phyloP scores from a whole-genome alignment of 2,113 vertebrate genomes.

The Dromiciops gliroides region DNA sequence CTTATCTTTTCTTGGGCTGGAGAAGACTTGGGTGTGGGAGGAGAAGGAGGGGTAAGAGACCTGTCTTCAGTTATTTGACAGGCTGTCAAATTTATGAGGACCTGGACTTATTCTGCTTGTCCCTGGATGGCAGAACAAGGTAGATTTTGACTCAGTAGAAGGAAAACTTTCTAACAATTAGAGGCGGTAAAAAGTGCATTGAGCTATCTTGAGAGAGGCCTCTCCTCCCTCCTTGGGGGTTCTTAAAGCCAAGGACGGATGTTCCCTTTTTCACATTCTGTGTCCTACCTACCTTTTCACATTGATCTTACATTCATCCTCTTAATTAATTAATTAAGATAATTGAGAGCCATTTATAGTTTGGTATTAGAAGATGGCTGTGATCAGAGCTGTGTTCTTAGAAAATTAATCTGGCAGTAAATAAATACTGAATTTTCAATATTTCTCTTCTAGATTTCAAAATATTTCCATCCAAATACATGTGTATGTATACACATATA shows the following conservation, averaged over 20 bases:
- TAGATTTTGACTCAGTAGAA: too few relatives aligned
- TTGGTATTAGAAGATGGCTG: not conserved
- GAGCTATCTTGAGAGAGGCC: not conserved
- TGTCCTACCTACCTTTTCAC: not conserved
- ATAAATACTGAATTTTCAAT: not conserved
- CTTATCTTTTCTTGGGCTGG: not conserved
- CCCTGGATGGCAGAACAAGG: too few relatives aligned
- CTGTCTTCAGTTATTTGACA: not conserved
- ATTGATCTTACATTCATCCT: not conserved
- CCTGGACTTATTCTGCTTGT: too few relatives aligned
- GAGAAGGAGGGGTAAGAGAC: not conserved
- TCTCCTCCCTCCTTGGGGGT: not conserved
- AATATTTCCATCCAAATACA: not conserved
- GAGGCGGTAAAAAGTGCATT: too few relatives aligned
- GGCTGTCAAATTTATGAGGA: not conserved
- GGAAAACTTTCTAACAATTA: too few relatives aligned
- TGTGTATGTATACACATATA: too few relatives aligned
- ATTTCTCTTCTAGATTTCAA: not conserved
- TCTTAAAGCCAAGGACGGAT: not conserved
- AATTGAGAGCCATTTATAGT: not conserved
- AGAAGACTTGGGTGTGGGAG: too few relatives aligned
- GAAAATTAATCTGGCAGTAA: not conserved
- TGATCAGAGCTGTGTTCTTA: not conserved
- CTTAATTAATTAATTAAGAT: not conserved
- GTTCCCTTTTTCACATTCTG: not conserved